Base-by-base conservation (phyloP, 2,888 invertebrate genomes). In the Heliconius aoede region DNA sequence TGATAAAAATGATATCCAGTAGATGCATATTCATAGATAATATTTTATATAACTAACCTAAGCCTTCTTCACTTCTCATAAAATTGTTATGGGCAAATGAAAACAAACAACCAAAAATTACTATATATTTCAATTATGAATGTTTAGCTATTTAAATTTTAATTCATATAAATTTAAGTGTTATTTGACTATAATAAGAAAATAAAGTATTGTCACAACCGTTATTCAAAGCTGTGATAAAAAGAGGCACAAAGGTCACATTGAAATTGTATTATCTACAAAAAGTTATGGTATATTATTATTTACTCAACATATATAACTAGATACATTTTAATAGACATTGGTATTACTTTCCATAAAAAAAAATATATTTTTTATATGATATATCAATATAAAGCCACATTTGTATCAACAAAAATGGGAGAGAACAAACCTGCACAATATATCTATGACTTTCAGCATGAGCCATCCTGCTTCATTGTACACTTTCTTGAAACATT, bases 381-480 rank as follows among this genome's bases (percentile, higher is more conserved):
- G 3, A 61, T 18, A 61, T 61, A 30, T 21, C 8, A 28, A 30
- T 30, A 62, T 30, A 62, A 46, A 46, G 28, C n/a, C 11, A 65
- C n/a, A 26, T 62, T 61, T 32, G 2, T 46, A n/a, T 62, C 5
- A 51, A 46, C 46, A 46, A 46, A 32, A 26, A 32, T 26, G 69
- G 62, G 18, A 5, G 65, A 4, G 11, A 78, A 91, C 91, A 87
- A 81, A 98, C 98, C 96, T 98, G 97, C 84, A 97, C 96, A 89
- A 97, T 96, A 91, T 96, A 96, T 87, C 96, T 95, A 89, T 95
- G 95, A 93, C 95, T 95, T 87, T 95, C 95, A 90, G 94, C 90
- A 86, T 93, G 91, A 89, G 95, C 95, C 95, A 95, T 95, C 87
- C 89, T 95, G 91, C 88, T 90, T 87, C 92, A 92, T 93, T 89